Percentiles rank a stretch among this genome's conserved stretches.
Conservation (phyloP, 2,888 invertebrate species). For the Tyria jacobaeae region DNA sequence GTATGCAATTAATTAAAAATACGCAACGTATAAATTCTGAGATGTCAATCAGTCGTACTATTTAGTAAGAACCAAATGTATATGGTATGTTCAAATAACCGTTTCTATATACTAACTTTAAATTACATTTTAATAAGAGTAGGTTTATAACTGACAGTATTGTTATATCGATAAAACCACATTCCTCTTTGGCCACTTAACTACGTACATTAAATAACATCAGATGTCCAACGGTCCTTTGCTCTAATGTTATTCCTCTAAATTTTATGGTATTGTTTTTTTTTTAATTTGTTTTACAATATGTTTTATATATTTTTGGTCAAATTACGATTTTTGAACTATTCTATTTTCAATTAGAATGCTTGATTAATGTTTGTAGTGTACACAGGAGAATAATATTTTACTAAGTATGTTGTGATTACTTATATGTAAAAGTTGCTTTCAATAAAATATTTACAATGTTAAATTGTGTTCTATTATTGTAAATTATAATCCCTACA, state of each 20-base stretch:
- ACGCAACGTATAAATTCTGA: too few relatives aligned
- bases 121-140: neutral
- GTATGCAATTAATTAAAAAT: too few relatives aligned
- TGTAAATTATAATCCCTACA: neutral
- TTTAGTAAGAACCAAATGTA: neutral
- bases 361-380: constrained; percentile 38
- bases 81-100: neutral
- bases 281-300: neutral
- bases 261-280: neutral
- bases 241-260: neutral
- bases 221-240: neutral
- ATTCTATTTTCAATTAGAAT: constrained; percentile 10
- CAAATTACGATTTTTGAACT: too few relatives aligned
- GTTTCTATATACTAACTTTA: neutral
- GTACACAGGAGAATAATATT: constrained; percentile 37
- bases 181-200: neutral
- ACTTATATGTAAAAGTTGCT: constrained; percentile 45
- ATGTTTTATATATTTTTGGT: constrained; percentile 17
- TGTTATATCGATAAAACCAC: neutral
- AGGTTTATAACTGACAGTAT: neutral
- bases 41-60: neutral
- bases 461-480: constrained; percentile 30
- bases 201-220: neutral
- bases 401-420: constrained; percentile 42
- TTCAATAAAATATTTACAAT: constrained; percentile 48